phyloP scores from a whole-genome alignment of 2,797 vertebrate species.

The Phylloscopus collybita region DNA sequence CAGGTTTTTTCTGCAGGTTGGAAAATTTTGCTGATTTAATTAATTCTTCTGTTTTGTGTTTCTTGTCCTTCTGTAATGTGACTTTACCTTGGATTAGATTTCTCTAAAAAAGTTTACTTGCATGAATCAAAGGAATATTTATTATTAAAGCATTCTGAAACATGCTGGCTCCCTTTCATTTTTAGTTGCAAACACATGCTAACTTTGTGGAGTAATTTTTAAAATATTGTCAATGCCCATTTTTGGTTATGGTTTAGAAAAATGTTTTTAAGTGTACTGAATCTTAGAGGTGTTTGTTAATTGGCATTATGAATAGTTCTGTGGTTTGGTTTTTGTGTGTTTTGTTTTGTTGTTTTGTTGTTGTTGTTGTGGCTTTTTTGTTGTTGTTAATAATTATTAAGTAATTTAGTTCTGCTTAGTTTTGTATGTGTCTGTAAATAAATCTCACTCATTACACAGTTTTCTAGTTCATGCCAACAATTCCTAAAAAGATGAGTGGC shows the following conservation, averaged over 20 bases:
- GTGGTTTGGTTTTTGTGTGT: too few relatives aligned
- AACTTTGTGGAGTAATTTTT: background rate
- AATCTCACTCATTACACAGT: background rate
- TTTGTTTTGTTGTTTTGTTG: background rate
- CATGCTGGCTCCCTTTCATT: background rate
- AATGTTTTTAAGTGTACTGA: background rate
- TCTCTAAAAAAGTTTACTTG: background rate
- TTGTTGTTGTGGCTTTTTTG: too few relatives aligned
- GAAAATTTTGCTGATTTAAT: background rate
- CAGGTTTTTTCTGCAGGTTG: background rate
- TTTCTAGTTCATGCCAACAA: background rate
- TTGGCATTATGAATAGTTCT: background rate
- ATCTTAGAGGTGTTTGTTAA: background rate
- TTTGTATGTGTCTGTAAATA: background rate
- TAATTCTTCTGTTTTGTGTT: background rate
- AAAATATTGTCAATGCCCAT: background rate
- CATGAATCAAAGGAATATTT: background rate
- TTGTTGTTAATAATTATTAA: background rate
- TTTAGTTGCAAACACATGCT: background rate
- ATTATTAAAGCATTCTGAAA: background rate
- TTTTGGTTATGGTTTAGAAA: background rate
- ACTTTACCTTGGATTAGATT: background rate
- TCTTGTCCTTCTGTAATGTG: background rate
- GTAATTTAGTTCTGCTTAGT: background rate
- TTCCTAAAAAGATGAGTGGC: background rate